These are phyloP conservation scores for Pipistrellus kuhlii DNA, from an alignment of 2,797 vertebrate genomes.

Conservation along the genomic window DNA sequence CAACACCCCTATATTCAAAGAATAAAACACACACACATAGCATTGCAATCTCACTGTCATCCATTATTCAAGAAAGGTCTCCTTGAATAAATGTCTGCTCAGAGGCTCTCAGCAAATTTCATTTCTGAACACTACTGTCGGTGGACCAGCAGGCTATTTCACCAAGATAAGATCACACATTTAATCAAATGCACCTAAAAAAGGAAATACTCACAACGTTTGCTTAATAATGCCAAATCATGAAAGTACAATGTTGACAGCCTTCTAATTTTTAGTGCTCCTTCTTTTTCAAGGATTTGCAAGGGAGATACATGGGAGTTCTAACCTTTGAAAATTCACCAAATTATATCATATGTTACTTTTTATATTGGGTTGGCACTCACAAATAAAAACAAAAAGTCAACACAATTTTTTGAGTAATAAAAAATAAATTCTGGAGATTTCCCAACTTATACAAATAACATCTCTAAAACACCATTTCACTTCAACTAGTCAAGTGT, in stretches of 20 bases:
- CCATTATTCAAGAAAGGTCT: conserved; percentile 87
- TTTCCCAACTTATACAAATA: neutral
- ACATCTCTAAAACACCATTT: neutral
- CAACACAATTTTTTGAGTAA: conserved; percentile 13
- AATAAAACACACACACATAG: neutral
- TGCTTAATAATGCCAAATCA: conserved; percentile 86
- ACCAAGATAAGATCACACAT: conserved; percentile 86
- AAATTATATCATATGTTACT: conserved; percentile 71
- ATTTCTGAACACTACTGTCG: conserved; percentile 86
- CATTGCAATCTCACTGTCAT: conserved; percentile 82
- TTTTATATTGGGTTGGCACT: conserved; percentile 66
- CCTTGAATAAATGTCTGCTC: conserved; percentile 87
- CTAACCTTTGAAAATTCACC: conserved; percentile 73
- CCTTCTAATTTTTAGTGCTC: conserved; percentile 84
- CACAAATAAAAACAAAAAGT: conserved; percentile 67
- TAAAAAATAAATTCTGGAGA: neutral
- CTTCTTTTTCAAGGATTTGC: conserved; percentile 84
- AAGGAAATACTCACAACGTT: conserved; percentile 85
- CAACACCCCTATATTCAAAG: conserved; percentile 22
- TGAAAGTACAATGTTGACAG: conserved; percentile 83
- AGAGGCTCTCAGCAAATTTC: conserved; percentile 88
- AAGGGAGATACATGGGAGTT: conserved; percentile 82
- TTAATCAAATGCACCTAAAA: conserved; percentile 86
- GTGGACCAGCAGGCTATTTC: conserved; percentile 85
- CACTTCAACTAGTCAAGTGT: neutral